phyloP scores from a whole-genome alignment of 2,113 vertebrate species.

The Pavo muticus region DNA sequence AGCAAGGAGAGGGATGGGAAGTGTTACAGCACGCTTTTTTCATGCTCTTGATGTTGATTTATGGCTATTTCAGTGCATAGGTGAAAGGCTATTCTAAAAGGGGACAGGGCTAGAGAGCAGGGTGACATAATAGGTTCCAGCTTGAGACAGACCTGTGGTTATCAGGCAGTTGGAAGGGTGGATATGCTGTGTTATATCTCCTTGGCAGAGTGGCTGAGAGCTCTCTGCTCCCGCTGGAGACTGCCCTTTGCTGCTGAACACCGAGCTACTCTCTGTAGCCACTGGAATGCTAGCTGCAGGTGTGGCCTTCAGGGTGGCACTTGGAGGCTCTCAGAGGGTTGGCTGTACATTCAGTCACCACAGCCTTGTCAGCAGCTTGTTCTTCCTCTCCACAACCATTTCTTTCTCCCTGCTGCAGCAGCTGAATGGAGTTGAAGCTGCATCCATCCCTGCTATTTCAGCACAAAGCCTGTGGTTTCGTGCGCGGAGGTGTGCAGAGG shows the following conservation, averaged over 20 bases:
- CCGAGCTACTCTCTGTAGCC: background rate
- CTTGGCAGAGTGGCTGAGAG: background rate
- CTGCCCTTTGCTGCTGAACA: background rate
- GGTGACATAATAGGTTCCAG: background rate
- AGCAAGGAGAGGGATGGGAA: background rate
- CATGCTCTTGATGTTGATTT: background rate
- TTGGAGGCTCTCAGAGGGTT: background rate
- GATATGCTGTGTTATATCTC: background rate
- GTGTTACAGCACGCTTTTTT: fast-evolving
- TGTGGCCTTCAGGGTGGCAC: background rate
- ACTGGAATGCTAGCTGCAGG: background rate
- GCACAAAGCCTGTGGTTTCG: background rate
- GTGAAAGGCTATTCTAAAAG: background rate
- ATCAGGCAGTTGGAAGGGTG: background rate
- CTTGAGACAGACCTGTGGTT: fast-evolving
- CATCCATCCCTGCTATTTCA: background rate
- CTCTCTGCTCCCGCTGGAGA: background rate
- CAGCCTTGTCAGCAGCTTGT: background rate
- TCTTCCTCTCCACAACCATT: background rate
- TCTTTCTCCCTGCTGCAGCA: background rate
- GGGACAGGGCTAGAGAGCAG: background rate
- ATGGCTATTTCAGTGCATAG: background rate
- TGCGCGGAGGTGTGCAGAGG: no score
- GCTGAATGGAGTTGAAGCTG: background rate
- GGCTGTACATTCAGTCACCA: background rate